phyloP scores from a whole-genome alignment of 2,113 vertebrate species.

The Notothenia rossii region DNA sequence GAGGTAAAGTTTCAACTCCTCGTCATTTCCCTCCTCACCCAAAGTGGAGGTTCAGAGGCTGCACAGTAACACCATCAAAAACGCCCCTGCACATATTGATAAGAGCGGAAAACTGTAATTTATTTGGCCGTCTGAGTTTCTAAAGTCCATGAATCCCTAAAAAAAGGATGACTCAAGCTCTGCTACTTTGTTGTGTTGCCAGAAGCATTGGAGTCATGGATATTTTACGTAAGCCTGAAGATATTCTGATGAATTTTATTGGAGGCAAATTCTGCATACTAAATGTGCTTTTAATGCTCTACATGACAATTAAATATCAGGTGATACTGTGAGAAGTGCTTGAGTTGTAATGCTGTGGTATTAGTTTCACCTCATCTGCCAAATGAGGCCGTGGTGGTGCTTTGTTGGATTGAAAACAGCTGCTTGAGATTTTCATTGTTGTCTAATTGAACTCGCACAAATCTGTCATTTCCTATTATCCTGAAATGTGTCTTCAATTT shows the following conservation, averaged over 20 bases:
- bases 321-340: conserved; percentile 5
- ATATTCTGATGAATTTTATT: conserved; percentile 22
- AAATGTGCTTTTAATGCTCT: conserved; percentile 25
- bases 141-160: background rate
- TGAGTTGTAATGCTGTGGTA: conserved; percentile 4
- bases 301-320: conserved; percentile 46
- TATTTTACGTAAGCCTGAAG: conserved; percentile 41
- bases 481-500: background rate
- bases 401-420: background rate
- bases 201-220: conserved; percentile 31
- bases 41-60: conserved; percentile 11
- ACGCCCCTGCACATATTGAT: conserved; percentile 33
- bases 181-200: conserved; percentile 23
- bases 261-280: conserved; percentile 22
- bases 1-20: conserved; percentile 2
- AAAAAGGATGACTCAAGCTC: conserved; percentile 37
- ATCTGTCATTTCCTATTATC: background rate
- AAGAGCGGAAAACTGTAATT: conserved; percentile 15
- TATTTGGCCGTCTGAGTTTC: conserved; percentile 13
- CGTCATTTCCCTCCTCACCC: conserved; percentile 4
- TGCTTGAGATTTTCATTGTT: background rate
- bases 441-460: background rate
- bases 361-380: conserved; percentile 1
- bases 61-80: conserved; percentile 1
- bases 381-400: background rate